These are phyloP conservation scores for Tetramorium alpestre DNA, from an alignment of 1,140 invertebrate genomes.

Conservation along the genomic window DNA sequence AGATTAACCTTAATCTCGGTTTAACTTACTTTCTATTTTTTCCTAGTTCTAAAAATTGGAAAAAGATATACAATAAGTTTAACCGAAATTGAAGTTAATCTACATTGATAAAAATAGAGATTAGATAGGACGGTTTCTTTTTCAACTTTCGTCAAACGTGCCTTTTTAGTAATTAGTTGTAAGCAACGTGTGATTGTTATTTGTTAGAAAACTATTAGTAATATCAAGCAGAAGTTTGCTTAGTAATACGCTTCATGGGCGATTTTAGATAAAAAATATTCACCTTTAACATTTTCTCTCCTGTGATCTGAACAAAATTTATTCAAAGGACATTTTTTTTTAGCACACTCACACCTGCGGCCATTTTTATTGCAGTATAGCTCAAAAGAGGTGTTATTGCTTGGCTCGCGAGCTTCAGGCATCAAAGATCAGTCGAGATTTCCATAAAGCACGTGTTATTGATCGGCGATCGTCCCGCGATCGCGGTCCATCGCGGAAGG, in stretches of 20 bases:
- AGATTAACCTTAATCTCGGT: no score
- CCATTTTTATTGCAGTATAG: not conserved
- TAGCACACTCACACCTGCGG: not conserved
- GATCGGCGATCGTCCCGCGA: conserved; percentile 45
- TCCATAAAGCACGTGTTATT: not conserved
- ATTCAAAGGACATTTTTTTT: not conserved
- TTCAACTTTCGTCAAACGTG: not conserved
- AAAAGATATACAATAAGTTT: no score
- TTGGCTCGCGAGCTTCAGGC: not conserved
- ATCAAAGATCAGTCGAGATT: not conserved
- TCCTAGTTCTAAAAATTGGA: no score
- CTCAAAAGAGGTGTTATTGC: not conserved
- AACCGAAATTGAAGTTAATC: no score
- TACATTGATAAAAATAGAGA: no score
- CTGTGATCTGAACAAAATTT: not conserved
- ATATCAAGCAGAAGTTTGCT: not conserved
- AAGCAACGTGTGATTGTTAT: not conserved
- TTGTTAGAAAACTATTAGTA: not conserved
- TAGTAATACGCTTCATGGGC: not conserved
- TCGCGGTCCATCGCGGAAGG: conserved; percentile 27
- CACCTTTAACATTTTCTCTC: not conserved
- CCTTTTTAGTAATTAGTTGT: conserved; percentile 8
- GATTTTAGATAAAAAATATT: not conserved
- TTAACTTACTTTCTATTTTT: no score
- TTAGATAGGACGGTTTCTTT: not conserved